Base-by-base conservation (phyloP, 1,140 invertebrate genomes). In the Drosophila persimilis region DNA sequence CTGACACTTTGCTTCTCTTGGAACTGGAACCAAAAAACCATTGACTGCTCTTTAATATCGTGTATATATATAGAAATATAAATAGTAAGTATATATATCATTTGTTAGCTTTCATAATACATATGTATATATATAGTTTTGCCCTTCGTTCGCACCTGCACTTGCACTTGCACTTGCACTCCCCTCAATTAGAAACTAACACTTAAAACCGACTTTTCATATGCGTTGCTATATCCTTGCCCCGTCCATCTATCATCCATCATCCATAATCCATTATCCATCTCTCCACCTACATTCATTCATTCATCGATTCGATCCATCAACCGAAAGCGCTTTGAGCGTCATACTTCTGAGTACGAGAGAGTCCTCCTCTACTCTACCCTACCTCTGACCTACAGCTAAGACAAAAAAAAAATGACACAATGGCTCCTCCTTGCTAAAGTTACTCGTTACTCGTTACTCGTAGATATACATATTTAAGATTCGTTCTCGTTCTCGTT, bases 21-120 rank as follows among this genome's bases (percentile, higher is more conserved):
- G 64, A 67, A 67, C 62, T 83, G 80, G 80, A 85, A 85, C 80
- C 80, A 85, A 85, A 85, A 85, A 85, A 85, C 80, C 80, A 85
- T 85, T 85, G 80, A 85, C 80, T 85, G 80, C 80, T 84, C 66
- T 44, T 76, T 73, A 73, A 85, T 80, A 74, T 85, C 64, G 67
- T 80, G 73, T 79, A 50, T 74, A 58, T 73, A 74, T 75, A 74
- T 75, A 67, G 55, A 74, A 73, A 77, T 80, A 72, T 80, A 80
- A 80, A 80, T 80, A 80, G 77, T 80, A 80, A 66, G 77, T 83
- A 84, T 79, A 69, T 54, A 44, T 29, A 50, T 50, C 60, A 41
- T 63, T 57, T 58, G 13, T 43, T 45, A 43, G 55, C 52, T 47
- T 56, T 55, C 60, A 63, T 41, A 58, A 63, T 69, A 58, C 70